A percentile compares a stretch with the other conserved stretches of the same genome.
Evolutionary conservation across 2,113 vertebrate genomes (phyloP).

Genomic region (Pluvialis apricaria): DNA sequence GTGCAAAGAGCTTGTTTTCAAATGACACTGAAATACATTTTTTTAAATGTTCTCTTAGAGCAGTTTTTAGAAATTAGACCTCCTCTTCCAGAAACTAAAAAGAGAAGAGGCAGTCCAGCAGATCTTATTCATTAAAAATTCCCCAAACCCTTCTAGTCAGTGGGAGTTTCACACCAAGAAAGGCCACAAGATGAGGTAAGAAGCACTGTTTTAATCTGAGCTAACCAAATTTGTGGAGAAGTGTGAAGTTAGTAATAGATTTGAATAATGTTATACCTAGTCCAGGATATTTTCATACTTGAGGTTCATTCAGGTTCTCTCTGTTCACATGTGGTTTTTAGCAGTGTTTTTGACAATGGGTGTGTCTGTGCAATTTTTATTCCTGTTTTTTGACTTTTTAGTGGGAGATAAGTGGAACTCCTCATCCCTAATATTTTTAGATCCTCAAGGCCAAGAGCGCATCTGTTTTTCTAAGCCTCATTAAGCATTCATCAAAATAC

Average conservation of each 20-base stretch:
- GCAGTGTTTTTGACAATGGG: neutral
- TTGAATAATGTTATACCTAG: conserved; percentile 1
- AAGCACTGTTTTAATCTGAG: conserved; percentile 11
- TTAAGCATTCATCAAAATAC: neutral
- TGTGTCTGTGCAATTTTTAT: neutral
- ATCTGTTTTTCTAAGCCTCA: neutral
- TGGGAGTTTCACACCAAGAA: conserved; percentile 60
- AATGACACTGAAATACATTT: neutral
- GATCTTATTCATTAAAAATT: conserved; percentile 35
- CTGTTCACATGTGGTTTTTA: neutral
- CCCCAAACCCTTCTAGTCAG: conserved; percentile 5
- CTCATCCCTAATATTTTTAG: conserved; percentile 25
- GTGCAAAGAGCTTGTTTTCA: neutral
- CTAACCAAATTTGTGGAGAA: conserved; percentile 11
- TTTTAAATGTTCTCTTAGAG: neutral
- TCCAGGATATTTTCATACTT: neutral
- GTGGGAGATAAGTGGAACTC: neutral
- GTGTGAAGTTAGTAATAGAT: conserved; percentile 30
- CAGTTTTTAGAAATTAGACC: conserved; percentile 44
- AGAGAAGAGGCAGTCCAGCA: conserved; percentile 12
- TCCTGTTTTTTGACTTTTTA: neutral
- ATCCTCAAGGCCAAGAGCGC: neutral
- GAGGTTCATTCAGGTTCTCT: conserved; percentile 28
- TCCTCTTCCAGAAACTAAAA: conserved; percentile 24
- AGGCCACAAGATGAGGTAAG: conserved; percentile 49